Percentiles rank a stretch among this genome's conserved stretches.
These are phyloP conservation scores for Tribolium madens DNA, from an alignment of 1,140 invertebrate species.

Conservation along the genomic window DNA sequence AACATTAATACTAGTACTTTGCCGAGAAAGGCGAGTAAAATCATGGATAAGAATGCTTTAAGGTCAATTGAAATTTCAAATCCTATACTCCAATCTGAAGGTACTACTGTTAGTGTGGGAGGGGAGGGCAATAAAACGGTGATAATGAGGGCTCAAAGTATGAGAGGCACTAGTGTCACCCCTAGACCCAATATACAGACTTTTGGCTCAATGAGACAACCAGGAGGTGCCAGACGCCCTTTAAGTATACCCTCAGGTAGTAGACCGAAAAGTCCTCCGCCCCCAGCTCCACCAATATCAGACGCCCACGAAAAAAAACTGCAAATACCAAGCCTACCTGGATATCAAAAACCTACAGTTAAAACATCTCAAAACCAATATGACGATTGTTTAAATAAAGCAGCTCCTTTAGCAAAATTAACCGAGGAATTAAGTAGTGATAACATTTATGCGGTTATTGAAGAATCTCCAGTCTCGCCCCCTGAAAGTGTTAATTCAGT, in stretches of 20 bases:
- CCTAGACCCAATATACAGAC: slow-evolving; percentile 75
- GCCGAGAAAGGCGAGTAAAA: slow-evolving; percentile 74
- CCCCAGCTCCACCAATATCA: slow-evolving; percentile 69
- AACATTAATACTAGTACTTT: slow-evolving; percentile 72
- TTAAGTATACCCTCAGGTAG: slow-evolving; percentile 74
- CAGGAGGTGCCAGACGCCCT: slow-evolving; percentile 73
- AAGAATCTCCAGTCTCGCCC: slow-evolving; percentile 73
- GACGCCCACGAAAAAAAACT: slow-evolving; percentile 59
- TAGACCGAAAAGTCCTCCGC: slow-evolving; percentile 75
- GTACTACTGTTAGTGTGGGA: slow-evolving; percentile 71
- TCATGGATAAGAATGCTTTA: slow-evolving; percentile 76
- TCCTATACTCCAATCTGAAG: slow-evolving; percentile 79
- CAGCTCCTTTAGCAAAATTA: slow-evolving; percentile 72
- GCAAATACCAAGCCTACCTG: slow-evolving; percentile 66
- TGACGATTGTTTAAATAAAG: slow-evolving; percentile 82
- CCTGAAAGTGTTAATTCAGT: slow-evolving; percentile 69
- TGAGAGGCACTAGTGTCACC: slow-evolving; percentile 73
- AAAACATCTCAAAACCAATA: slow-evolving; percentile 71
- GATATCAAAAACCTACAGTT: slow-evolving; percentile 68
- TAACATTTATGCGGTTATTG: slow-evolving; percentile 89
- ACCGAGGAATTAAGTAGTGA: slow-evolving; percentile 73
- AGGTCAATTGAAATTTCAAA: slow-evolving; percentile 84
- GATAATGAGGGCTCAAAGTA: slow-evolving; percentile 81
- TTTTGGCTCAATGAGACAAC: slow-evolving; percentile 83
- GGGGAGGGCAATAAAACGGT: slow-evolving; percentile 67